Evolutionary conservation across 2,888 invertebrate genomes (phyloP), one percentile per base, ranked within the genome.

Genomic region (Pseudococcus longispinus): DNA sequence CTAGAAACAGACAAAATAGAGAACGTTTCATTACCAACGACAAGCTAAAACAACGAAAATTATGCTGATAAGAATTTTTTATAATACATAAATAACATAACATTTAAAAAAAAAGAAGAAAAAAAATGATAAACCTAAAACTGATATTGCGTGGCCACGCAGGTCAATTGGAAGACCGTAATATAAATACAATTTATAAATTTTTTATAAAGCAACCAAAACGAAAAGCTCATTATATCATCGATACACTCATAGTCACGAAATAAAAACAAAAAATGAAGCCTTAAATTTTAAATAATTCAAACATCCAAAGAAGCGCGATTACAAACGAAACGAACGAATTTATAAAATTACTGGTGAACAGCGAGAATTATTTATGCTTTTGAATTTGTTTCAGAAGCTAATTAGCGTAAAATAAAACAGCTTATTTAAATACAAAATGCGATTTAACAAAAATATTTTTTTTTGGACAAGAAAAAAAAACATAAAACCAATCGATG

Each of bases 161-260:
- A 80, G 77, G 77, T 80, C 77, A 80, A 80, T n/a, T 80, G 77
- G 77, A 80, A 80, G 77, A 80, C 77, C 77, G 42, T 80, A 80
- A 80, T n/a, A 42, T 20, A 74, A 74, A 32, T 80, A 80, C 77
- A 80, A 77, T 80, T 77, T 42, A 42, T 80, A 80, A 80, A 32
- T 80, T 80, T 13, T 80, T 80, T 9, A 80, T 42, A 13, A 60
- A 80, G 77, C 37, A 80, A 42, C 11, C 42, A 11, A 42, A 37
- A 80, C 37, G 42, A 42, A 42, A 42, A 80, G 77, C 77, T 80
- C 32, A 80, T n/a, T 80, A 80, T 70, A 77, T 70, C 29, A 70
- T 32, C 70, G 29, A 70, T 70, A 70, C 29, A 29, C 20, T 23
- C 23, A 13, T 23, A 70, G 15, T 32, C 70, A 70, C 15, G 18